Percentiles rank a stretch among this genome's conserved stretches.
These are phyloP conservation scores for Pecten maximus DNA, from an alignment of 2,888 invertebrate genomes.

Conservation along the genomic window DNA sequence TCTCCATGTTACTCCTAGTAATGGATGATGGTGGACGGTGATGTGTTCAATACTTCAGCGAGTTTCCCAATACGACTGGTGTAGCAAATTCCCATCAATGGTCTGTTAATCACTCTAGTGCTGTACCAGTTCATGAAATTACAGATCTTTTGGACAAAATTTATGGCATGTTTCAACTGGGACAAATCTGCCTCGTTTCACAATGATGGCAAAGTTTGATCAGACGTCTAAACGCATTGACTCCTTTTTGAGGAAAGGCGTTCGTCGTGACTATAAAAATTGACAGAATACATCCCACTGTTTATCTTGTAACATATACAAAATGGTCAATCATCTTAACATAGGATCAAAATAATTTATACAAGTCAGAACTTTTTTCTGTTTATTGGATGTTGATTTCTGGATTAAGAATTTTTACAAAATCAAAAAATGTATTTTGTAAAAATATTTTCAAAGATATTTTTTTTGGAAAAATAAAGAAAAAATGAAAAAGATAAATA, in stretches of 20 bases:
- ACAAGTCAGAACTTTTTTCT: no score
- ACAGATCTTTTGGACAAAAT: neutral
- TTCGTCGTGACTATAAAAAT: neutral
- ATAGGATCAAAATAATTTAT: neutral
- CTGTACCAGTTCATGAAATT: neutral
- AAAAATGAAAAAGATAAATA: neutral
- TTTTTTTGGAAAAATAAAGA: neutral
- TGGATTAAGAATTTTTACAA: no score
- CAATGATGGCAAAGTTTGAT: slow-evolving; percentile 14
- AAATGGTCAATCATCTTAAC: neutral
- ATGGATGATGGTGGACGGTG: no score
- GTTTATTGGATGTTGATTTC: no score
- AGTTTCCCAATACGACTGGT: neutral
- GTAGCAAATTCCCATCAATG: neutral
- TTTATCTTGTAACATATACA: neutral
- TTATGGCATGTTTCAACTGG: neutral
- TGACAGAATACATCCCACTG: neutral
- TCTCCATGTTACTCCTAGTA: no score
- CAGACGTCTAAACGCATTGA: neutral
- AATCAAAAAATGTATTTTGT: no score
- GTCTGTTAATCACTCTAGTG: neutral
- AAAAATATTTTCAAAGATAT: no score
- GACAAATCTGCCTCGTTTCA: slow-evolving; percentile 11
- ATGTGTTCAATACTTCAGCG: neutral
- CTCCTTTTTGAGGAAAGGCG: neutral